Evolutionary conservation across 2,888 invertebrate genomes (phyloP).

Genomic region (Hesperia comma): DNA sequence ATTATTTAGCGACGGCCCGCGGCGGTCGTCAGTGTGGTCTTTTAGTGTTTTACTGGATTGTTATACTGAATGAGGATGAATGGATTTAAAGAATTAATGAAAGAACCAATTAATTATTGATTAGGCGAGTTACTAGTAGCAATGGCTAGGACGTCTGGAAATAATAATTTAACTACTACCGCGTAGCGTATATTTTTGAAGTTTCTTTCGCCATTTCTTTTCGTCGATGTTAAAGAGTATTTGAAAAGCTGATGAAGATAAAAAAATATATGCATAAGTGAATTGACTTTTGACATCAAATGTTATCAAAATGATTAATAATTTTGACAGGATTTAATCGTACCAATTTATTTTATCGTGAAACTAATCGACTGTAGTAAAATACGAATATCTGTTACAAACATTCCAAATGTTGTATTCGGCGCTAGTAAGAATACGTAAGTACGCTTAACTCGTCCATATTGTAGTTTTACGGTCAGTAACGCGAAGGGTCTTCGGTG

Average conservation of each 20-base stretch:
- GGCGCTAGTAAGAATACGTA: background rate
- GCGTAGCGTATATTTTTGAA: too few species aligned
- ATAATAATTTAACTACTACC: too few species aligned
- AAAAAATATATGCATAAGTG: too few species aligned
- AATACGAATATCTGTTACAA: background rate
- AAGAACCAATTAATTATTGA: background rate
- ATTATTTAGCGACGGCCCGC: conserved; percentile 26
- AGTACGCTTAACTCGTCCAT: conserved; percentile 27
- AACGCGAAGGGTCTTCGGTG: conserved; percentile 45
- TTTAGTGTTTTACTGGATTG: conserved; percentile 1
- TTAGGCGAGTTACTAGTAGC: background rate
- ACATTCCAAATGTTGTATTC: background rate
- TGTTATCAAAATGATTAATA: too few species aligned
- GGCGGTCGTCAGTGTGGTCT: conserved; percentile 25
- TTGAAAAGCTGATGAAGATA: too few species aligned
- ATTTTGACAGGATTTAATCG: too few species aligned
- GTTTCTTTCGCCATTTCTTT: too few species aligned
- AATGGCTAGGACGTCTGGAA: too few species aligned
- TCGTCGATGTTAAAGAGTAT: too few species aligned
- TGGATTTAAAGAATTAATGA: background rate
- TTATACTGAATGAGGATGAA: background rate
- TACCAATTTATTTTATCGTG: background rate
- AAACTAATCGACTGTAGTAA: background rate
- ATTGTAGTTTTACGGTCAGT: conserved; percentile 49
- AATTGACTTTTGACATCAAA: too few species aligned